Percentiles rank a stretch among this genome's conserved stretches.
Evolutionary conservation across 2,888 invertebrate species (phyloP).

Genomic region (Agrochola circellaris): DNA sequence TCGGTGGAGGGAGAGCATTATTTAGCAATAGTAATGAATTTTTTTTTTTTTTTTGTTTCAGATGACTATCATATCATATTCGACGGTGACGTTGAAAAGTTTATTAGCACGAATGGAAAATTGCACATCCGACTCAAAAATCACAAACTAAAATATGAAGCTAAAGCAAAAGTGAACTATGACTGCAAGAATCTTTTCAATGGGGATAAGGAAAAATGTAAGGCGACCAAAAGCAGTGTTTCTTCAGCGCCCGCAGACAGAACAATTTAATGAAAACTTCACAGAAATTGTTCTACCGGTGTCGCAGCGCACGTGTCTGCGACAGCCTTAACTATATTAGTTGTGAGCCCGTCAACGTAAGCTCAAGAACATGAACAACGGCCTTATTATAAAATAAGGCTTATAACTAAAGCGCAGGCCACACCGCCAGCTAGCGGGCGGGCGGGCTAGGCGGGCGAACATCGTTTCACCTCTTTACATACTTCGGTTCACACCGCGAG

Average conservation of each 20-base stretch:
- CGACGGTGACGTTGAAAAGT: slow-evolving; percentile 8
- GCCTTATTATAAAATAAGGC: no score
- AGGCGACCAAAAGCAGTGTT: neutral
- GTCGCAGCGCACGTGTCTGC: no score
- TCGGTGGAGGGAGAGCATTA: neutral
- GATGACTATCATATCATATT: slow-evolving; percentile 21
- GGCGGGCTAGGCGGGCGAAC: no score
- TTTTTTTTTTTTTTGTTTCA: slow-evolving; percentile 12
- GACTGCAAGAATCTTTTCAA: slow-evolving; percentile 27
- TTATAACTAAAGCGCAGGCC: no score
- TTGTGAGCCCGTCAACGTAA: neutral
- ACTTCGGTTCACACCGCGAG: no score
- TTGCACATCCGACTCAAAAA: neutral
- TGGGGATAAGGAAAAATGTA: slow-evolving; percentile 20
- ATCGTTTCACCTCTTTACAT: no score
- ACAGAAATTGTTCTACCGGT: no score
- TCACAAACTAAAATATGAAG: neutral
- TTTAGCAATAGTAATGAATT: neutral
- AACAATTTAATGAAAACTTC: no score
- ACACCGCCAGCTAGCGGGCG: no score
- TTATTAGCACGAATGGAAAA: neutral
- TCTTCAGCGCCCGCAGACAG: no score
- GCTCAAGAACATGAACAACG: neutral
- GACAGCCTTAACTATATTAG: neutral
- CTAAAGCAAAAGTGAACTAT: slow-evolving; percentile 19